Evolutionary conservation across 2,888 invertebrate species (phyloP).

Genomic region (Drosophila anomalata): DNA sequence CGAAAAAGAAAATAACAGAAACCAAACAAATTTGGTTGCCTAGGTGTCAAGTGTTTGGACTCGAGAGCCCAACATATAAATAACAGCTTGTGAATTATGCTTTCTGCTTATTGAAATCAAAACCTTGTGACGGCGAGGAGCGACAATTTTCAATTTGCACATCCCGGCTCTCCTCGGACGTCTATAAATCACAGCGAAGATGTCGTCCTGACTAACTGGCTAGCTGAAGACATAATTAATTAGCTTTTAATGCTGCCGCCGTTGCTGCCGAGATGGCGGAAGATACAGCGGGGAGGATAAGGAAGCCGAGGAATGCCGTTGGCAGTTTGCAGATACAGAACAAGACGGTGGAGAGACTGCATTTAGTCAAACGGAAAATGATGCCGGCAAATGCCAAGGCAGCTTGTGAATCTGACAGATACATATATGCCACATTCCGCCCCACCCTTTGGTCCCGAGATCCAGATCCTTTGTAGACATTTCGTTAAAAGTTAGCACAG

Average conservation of each 20-base stretch:
- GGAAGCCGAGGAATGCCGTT: slow-evolving; percentile 42
- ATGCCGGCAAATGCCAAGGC: slow-evolving; percentile 65
- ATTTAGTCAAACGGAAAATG: slow-evolving; percentile 80
- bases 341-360: slow-evolving; percentile 50
- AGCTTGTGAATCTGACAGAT: slow-evolving; percentile 68
- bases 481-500: slow-evolving; percentile 76
- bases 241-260: slow-evolving; percentile 71
- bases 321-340: slow-evolving; percentile 54
- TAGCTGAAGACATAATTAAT: slow-evolving; percentile 72
- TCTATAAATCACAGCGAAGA: slow-evolving; percentile 65
- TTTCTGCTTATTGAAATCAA: slow-evolving; percentile 70
- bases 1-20: slow-evolving; percentile 19
- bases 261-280: slow-evolving; percentile 11
- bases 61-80: slow-evolving; percentile 42
- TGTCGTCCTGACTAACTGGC: slow-evolving; percentile 53
- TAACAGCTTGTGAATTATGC: slow-evolving; percentile 64
- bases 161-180: slow-evolving; percentile 5
- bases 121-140: slow-evolving; percentile 54
- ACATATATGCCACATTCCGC: slow-evolving; percentile 11
- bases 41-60: slow-evolving; percentile 70
- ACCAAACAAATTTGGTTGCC: slow-evolving; percentile 39
- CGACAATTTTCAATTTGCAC: slow-evolving; percentile 59
- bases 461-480: slow-evolving; percentile 77
- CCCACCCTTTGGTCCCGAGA: slow-evolving; percentile 10
- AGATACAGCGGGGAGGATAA: slow-evolving; percentile 11